A percentile compares a stretch with the other conserved stretches of the same genome.
phyloP scores from a whole-genome alignment of 2,113 vertebrate species.

The Gnathonemus longibarbis region DNA sequence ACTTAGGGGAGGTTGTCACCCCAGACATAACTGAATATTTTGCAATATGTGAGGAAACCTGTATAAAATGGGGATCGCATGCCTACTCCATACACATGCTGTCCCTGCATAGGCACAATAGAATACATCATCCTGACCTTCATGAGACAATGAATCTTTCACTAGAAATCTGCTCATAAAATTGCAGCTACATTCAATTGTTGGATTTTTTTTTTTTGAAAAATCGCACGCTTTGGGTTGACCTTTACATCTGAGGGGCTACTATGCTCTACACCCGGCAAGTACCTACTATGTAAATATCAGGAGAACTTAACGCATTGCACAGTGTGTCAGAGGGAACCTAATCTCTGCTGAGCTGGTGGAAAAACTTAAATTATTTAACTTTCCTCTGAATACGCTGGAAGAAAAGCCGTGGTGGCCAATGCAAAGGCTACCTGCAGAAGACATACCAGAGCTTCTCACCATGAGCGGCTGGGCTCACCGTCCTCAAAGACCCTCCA shows the following conservation, averaged over 20 bases:
- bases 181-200: neutral
- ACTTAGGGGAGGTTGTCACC: neutral
- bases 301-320: neutral
- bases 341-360: neutral
- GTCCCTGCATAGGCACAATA: neutral
- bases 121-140: neutral
- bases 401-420: conserved; percentile 24
- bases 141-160: neutral
- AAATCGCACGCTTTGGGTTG: neutral
- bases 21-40: neutral
- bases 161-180: neutral
- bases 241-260: neutral
- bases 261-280: neutral
- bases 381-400: accelerated
- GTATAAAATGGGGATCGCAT: neutral
- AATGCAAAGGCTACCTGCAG: conserved; percentile 36
- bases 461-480: conserved; percentile 41
- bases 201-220: neutral
- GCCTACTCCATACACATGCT: neutral
- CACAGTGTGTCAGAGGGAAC: neutral
- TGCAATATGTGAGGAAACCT: neutral
- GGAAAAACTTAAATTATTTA: neutral
- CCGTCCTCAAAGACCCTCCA: conserved; percentile 32
- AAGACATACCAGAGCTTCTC: conserved; percentile 43
- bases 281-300: neutral